These are phyloP conservation scores for Lasius fuliginosus DNA, from an alignment of 2,888 invertebrate species.

Conservation along the genomic window DNA sequence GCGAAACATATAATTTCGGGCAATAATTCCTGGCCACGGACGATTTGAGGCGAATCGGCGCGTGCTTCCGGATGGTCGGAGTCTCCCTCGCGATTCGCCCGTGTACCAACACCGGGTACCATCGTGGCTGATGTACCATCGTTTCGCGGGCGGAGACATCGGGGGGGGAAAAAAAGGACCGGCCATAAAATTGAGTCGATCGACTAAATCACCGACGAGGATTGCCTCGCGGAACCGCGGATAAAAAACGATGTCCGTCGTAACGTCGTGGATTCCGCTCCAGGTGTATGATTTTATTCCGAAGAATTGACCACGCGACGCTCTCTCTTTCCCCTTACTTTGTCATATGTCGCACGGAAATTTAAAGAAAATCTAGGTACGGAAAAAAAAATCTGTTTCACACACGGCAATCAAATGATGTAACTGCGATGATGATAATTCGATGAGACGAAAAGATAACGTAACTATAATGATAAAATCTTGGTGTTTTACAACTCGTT, in stretches of 20 bases:
- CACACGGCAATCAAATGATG: neutral
- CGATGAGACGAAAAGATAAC: neutral
- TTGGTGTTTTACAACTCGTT: neutral
- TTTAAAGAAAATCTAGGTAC: neutral
- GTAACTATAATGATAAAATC: neutral
- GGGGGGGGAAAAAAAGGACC: slow-evolving; percentile 30
- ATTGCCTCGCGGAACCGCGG: slow-evolving; percentile 68
- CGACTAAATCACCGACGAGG: slow-evolving; percentile 76
- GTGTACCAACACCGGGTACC: slow-evolving; percentile 36
- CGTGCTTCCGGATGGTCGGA: slow-evolving; percentile 79
- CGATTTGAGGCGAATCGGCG: slow-evolving; percentile 82
- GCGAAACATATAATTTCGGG: slow-evolving; percentile 80
- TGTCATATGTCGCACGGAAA: slow-evolving; percentile 14
- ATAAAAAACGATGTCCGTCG: slow-evolving; percentile 48
- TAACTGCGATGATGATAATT: neutral
- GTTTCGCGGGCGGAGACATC: slow-evolving; percentile 37
- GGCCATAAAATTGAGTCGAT: slow-evolving; percentile 79
- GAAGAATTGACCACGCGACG: neutral
- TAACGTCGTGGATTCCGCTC: slow-evolving; percentile 41
- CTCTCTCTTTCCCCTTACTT: slow-evolving; percentile 9
- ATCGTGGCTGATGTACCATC: slow-evolving; percentile 6
- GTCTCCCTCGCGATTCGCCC: slow-evolving; percentile 57
- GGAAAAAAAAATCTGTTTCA: neutral
- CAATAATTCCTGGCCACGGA: slow-evolving; percentile 80
- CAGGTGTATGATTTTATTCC: slow-evolving; percentile 40